A percentile compares a stretch with the other conserved stretches of the same genome.
phyloP scores from a whole-genome alignment of 1,140 invertebrate species.

The Babylonia areolata region DNA sequence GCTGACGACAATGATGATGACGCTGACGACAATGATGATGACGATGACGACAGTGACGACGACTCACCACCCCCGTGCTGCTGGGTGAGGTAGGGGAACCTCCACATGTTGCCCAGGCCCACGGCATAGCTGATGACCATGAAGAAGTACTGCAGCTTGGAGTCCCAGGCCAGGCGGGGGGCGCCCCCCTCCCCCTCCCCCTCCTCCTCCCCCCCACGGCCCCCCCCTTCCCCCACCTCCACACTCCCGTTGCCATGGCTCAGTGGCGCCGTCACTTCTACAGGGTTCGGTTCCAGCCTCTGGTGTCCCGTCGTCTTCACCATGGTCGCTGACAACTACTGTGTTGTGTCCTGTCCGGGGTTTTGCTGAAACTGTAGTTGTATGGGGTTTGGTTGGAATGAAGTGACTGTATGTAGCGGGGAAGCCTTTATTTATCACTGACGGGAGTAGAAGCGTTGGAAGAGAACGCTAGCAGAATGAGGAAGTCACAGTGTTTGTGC shows the following conservation, averaged over 20 bases:
- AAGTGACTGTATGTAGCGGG: no score
- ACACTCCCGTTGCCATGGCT: background rate
- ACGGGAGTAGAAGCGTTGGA: no score
- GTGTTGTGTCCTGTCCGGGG: no score
- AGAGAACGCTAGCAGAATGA: no score
- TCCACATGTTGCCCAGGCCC: slow-evolving; percentile 72
- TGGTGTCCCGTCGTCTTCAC: slow-evolving; percentile 16
- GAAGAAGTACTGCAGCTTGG: slow-evolving; percentile 69
- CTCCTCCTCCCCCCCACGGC: background rate
- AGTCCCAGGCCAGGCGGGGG: slow-evolving; percentile 58
- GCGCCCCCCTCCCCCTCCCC: background rate
- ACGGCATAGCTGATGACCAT: slow-evolving; percentile 72
- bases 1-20: no score
- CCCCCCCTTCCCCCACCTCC: background rate
- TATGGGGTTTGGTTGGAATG: no score
- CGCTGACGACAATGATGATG: no score
- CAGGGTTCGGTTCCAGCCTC: slow-evolving; percentile 18
- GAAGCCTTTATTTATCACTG: no score
- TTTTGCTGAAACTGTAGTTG: no score
- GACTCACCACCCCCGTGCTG: slow-evolving; percentile 69
- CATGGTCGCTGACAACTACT: no score
- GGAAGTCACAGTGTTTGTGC: background rate
- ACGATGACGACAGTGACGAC: background rate
- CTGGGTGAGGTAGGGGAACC: slow-evolving; percentile 71
- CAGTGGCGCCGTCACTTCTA: slow-evolving; percentile 25